Evolutionary conservation across 53 echinoderm and acorn worm genomes (phyloP).

Genomic region (Holothuria leucospilota): DNA sequence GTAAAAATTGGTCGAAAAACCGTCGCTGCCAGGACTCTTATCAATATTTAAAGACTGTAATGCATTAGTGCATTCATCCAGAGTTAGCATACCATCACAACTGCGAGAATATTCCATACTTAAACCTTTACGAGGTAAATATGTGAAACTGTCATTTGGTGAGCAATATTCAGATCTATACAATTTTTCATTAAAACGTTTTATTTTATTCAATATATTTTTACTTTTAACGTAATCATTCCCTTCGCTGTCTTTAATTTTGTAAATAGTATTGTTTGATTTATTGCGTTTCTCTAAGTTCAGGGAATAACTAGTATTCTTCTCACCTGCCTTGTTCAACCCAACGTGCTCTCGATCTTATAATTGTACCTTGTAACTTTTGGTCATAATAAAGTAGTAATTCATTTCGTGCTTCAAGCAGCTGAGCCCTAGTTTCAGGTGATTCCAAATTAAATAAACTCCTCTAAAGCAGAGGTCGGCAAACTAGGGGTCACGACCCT

Average conservation of each 20-base stretch:
- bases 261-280: neutral
- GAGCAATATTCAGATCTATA: neutral
- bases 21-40: slow-evolving; percentile 9
- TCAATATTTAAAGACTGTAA: neutral
- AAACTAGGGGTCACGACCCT: no score
- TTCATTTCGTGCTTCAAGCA: no score
- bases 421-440: neutral
- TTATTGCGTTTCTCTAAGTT: no score
- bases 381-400: no score
- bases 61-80: neutral
- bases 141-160: neutral
- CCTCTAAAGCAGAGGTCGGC: no score
- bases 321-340: neutral
- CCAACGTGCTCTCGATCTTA: neutral
- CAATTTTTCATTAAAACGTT: neutral
- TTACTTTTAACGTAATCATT: neutral
- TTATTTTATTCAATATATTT: neutral
- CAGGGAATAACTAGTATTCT: neutral
- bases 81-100: no score
- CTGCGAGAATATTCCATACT: no score
- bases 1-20: no score
- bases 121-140: neutral
- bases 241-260: neutral
- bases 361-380: no score
- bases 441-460: neutral